A percentile compares a stretch with the other conserved stretches of the same genome.
These are phyloP conservation scores for Laupala kohalensis DNA, from an alignment of 1,140 invertebrate genomes.

Conservation along the genomic window DNA sequence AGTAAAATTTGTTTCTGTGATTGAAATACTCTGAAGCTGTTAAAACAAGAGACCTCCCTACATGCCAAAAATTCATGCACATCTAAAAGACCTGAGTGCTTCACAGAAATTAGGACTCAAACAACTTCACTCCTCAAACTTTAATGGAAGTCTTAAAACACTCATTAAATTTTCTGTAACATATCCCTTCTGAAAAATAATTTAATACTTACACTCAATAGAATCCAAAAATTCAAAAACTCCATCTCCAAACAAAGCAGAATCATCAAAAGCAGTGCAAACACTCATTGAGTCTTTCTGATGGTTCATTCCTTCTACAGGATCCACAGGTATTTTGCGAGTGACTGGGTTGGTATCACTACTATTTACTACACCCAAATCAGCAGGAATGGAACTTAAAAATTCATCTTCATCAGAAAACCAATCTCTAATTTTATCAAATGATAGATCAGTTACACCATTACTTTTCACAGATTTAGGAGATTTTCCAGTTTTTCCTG, in stretches of 20 bases:
- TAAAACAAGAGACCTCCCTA: neutral
- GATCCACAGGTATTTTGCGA: neutral
- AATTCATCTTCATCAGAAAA: neutral
- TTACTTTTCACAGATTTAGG: neutral
- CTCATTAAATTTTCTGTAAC: neutral
- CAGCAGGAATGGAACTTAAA: neutral
- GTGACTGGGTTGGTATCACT: neutral
- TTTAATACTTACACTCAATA: neutral
- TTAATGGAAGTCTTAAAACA: neutral
- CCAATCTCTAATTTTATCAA: neutral
- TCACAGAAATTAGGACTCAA: neutral
- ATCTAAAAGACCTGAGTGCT: neutral
- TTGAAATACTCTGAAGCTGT: neutral
- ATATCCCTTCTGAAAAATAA: too few relatives aligned
- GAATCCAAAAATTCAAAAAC: neutral
- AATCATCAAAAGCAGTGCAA: neutral
- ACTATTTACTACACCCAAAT: neutral
- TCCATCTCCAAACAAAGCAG: neutral
- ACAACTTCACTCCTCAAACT: neutral
- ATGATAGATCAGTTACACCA: neutral
- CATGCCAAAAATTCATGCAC: neutral
- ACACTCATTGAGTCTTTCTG: neutral
- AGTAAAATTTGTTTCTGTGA: too few relatives aligned
- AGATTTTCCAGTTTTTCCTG: neutral
- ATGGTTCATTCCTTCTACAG: neutral